Evolutionary conservation across 1,140 invertebrate genomes (phyloP).

Genomic region (Eurosta solidaginis): DNA sequence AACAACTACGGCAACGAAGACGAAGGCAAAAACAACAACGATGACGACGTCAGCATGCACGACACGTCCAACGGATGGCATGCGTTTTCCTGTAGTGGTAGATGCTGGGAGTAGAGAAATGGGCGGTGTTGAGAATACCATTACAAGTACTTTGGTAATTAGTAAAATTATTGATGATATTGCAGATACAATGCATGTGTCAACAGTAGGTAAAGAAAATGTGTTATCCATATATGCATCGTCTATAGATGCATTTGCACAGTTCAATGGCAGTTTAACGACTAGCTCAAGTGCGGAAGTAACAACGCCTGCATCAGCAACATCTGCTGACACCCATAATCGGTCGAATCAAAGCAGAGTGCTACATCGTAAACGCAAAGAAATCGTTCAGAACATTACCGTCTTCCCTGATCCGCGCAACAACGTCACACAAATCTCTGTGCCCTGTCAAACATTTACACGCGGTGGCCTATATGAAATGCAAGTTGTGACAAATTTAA

Average conservation of each 20-base stretch:
- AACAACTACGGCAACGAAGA: background rate
- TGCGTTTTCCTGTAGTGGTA: background rate
- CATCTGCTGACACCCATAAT: slow-evolving; percentile 10
- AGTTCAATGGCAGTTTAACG: background rate
- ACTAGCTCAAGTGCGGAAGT: background rate
- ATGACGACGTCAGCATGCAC: slow-evolving; percentile 34
- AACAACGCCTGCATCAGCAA: background rate
- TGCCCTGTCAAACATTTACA: slow-evolving; percentile 54
- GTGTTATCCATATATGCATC: background rate
- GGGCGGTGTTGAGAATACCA: slow-evolving; percentile 44
- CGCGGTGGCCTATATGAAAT: slow-evolving; percentile 54
- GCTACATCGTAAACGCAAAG: slow-evolving; percentile 52
- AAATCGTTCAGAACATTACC: slow-evolving; percentile 54
- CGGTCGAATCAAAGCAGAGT: slow-evolving; percentile 3
- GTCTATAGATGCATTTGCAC: background rate
- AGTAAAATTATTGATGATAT: slow-evolving; percentile 58
- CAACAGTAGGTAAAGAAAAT: background rate
- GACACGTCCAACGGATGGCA: background rate
- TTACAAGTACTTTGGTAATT: slow-evolving; percentile 60
- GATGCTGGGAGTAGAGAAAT: background rate
- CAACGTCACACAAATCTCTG: slow-evolving; percentile 56
- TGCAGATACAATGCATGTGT: background rate
- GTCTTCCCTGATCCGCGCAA: slow-evolving; percentile 52
- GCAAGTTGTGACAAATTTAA: slow-evolving; percentile 52
- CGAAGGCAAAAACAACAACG: slow-evolving; percentile 34